These are phyloP conservation scores for Drosophila kanekoi DNA, from an alignment of 2,888 invertebrate genomes.

Conservation along the genomic window DNA sequence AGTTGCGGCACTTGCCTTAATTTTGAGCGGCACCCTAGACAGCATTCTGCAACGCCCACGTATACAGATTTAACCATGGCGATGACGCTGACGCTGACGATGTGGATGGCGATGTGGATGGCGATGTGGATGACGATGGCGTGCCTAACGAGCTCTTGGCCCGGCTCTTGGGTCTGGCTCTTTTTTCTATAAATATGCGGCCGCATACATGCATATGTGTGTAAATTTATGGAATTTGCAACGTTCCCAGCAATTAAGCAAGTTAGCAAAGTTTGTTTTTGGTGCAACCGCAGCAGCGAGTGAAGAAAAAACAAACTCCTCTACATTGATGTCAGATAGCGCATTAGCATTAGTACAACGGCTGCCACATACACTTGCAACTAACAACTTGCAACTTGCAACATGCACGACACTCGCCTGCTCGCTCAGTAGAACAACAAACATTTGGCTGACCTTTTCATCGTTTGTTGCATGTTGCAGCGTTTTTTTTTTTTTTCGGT, in stretches of 20 bases:
- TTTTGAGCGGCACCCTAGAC: slow-evolving; percentile 62
- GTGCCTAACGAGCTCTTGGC: slow-evolving; percentile 40
- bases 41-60: slow-evolving; percentile 73
- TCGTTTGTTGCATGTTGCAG: slow-evolving; percentile 61
- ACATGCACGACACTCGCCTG: slow-evolving; percentile 59
- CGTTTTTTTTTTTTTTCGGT: slow-evolving; percentile 23
- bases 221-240: slow-evolving; percentile 68
- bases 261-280: slow-evolving; percentile 65
- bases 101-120: slow-evolving; percentile 19
- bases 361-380: slow-evolving; percentile 53
- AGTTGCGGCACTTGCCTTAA: slow-evolving; percentile 28
- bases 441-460: slow-evolving; percentile 80
- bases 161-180: slow-evolving; percentile 26
- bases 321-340: slow-evolving; percentile 67
- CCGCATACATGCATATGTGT: slow-evolving; percentile 23
- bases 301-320: slow-evolving; percentile 48
- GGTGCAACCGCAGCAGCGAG: slow-evolving; percentile 39
- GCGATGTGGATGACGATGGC: slow-evolving; percentile 16
- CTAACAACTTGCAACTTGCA: slow-evolving; percentile 66
- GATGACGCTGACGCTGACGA: slow-evolving; percentile 35
- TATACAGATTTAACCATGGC: slow-evolving; percentile 26
- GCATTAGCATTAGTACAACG: slow-evolving; percentile 42
- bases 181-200: slow-evolving; percentile 43
- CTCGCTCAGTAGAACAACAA: slow-evolving; percentile 70
- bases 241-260: slow-evolving; percentile 80